A percentile compares a stretch with the other conserved stretches of the same genome.
Conservation (phyloP, 1,140 invertebrate genomes). For the Anthonomus grandis region DNA sequence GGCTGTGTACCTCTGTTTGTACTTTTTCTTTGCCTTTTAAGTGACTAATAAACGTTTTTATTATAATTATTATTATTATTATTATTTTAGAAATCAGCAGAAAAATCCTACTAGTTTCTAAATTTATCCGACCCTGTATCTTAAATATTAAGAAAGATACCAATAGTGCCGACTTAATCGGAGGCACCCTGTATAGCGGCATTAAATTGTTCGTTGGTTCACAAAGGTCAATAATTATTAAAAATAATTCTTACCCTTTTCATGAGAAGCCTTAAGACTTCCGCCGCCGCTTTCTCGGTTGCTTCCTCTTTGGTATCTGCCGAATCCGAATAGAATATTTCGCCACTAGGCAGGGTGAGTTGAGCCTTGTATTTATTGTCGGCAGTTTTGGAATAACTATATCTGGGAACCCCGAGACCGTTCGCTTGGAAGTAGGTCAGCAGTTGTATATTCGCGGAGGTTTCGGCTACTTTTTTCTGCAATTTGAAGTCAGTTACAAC, state of each 20-base stretch:
- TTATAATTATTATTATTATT: too few relatives aligned
- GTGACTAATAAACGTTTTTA: too few relatives aligned
- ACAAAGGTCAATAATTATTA: too few relatives aligned
- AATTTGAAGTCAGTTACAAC: slow-evolving; percentile 13
- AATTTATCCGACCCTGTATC: too few relatives aligned
- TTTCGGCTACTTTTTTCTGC: slow-evolving; percentile 22
- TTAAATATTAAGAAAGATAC: too few relatives aligned
- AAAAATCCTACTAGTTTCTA: too few relatives aligned
- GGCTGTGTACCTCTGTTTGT: too few relatives aligned
- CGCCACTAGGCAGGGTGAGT: slow-evolving; percentile 47
- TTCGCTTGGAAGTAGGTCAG: slow-evolving; percentile 48
- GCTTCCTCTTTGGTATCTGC: slow-evolving; percentile 45
- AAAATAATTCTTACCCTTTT: slow-evolving; percentile 22
- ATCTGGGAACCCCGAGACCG: slow-evolving; percentile 48
- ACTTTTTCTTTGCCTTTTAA: too few relatives aligned
- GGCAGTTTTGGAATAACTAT: slow-evolving; percentile 44
- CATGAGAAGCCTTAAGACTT: slow-evolving; percentile 38
- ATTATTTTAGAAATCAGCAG: too few relatives aligned
- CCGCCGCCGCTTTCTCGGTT: slow-evolving; percentile 49
- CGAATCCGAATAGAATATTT: slow-evolving; percentile 44
- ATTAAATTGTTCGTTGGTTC: too few relatives aligned
- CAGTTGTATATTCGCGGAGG: slow-evolving; percentile 41
- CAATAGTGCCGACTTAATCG: too few relatives aligned
- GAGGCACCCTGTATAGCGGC: too few relatives aligned
- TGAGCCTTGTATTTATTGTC: slow-evolving; percentile 44